Evolutionary conservation across 2,888 invertebrate genomes (phyloP), one percentile per base, ranked within the genome.

Genomic region (Cheiracanthium punctorium): DNA sequence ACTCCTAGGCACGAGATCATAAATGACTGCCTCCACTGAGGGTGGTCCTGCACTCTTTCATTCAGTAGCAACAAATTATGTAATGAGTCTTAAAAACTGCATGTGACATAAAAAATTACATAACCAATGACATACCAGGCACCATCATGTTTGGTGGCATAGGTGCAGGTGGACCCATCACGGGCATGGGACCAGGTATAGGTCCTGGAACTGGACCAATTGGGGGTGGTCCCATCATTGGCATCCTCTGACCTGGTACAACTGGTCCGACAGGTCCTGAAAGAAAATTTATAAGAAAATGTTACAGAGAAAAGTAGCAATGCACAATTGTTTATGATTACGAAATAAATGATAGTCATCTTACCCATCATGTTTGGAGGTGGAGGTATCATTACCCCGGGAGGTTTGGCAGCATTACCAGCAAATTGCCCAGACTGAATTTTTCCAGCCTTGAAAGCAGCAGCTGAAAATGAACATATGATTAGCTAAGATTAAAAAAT

Each of bases 391-490:
- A 95, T 95, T 8, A 95, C 96, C 30, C 95, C 95, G 20, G 85
- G 64, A 48, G 88, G 87, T 24, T 58, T 58, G n/a, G 88, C 88
- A 52, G 82, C 74, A 14, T 70, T 52, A 10, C 76, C 48, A 32
- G 74, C 74, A 52, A 80, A 84, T 28, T 87, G 88, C 10, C 76
- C 82, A 29, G 96, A 95, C 10, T 96, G 96, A 88, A 98, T 97
- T 93, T 98, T 98, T 64, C 98, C 98, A 65, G 98, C 98, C 92
- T 98, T 98, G 91, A 97, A 98, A 0, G 98, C 98, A 10, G 98
- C 98, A 79, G 98, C 93, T 92, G 89, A 69, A 81, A 84, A 88
- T 82, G 37, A 37, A 37, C 37, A 37, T 37, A 37, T 37, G 4
- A n/a, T 37, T 37, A 37, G 37, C 10, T 37, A 37, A 37, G 4